These are phyloP conservation scores for Rosalia funebris DNA, from an alignment of 2,888 invertebrate genomes.

Conservation along the genomic window DNA sequence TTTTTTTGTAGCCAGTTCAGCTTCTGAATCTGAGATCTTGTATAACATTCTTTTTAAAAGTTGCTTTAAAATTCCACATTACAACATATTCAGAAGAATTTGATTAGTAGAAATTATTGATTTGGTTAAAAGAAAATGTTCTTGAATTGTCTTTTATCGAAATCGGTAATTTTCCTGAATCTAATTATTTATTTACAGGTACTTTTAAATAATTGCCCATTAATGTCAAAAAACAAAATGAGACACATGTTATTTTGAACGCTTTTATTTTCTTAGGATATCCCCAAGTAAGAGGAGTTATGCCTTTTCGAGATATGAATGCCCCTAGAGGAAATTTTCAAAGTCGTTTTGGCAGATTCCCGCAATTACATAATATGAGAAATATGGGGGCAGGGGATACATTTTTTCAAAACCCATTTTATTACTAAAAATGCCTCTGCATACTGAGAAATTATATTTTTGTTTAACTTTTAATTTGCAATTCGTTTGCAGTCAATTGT, in stretches of 20 bases:
- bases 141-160: no score
- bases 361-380: slow-evolving; percentile 48
- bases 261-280: slow-evolving; percentile 41
- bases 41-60: no score
- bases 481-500: slow-evolving; percentile 37
- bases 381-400: slow-evolving; percentile 61
- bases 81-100: no score
- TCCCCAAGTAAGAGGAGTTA: slow-evolving; percentile 48
- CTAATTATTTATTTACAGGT: no score
- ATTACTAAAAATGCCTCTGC: slow-evolving; percentile 44
- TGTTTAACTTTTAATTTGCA: slow-evolving; percentile 35
- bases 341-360: slow-evolving; percentile 45
- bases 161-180: no score
- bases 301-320: slow-evolving; percentile 50
- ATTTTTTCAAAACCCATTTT: slow-evolving; percentile 57
- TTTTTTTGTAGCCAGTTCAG: no score
- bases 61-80: no score
- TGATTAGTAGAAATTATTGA: no score
- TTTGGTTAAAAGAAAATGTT: no score
- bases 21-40: no score
- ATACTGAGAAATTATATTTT: slow-evolving; percentile 28
- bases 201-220: no score
- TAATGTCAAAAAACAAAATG: neutral
- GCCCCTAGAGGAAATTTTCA: slow-evolving; percentile 48
- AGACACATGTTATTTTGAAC: slow-evolving; percentile 15